These are phyloP conservation scores for Heliconius hewitsoni DNA, from an alignment of 1,140 invertebrate species.

Conservation along the genomic window DNA sequence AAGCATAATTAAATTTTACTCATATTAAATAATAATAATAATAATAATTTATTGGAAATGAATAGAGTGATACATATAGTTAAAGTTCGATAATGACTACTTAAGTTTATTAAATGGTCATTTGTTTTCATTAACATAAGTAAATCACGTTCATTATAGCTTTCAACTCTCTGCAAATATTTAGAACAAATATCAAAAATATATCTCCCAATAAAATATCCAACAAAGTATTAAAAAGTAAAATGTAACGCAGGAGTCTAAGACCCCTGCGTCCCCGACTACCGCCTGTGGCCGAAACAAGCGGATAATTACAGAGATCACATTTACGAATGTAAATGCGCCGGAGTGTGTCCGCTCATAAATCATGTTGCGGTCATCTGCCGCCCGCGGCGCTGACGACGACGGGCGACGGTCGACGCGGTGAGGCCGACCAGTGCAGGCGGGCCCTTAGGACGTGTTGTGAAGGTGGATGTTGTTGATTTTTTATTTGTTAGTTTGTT, in stretches of 20 bases:
- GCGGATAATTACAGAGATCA: conserved; percentile 73
- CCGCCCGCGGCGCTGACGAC: conserved; percentile 61
- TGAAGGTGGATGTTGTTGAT: background rate
- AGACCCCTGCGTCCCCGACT: conserved; percentile 31
- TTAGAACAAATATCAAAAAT: background rate
- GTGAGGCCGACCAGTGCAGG: conserved; percentile 49
- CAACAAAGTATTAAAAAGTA: background rate
- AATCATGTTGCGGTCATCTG: conserved; percentile 70
- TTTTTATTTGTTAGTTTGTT: too few relatives aligned
- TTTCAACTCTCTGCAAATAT: background rate
- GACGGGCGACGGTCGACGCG: conserved; percentile 28
- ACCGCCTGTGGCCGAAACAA: conserved; percentile 63
- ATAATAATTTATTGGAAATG: too few relatives aligned
- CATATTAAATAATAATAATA: too few relatives aligned
- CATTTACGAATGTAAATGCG: conserved; percentile 65
- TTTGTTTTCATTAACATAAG: too few relatives aligned
- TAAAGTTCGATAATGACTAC: too few relatives aligned
- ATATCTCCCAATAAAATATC: background rate
- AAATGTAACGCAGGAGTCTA: conserved; percentile 55
- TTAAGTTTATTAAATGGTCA: too few relatives aligned
- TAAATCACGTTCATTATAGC: background rate
- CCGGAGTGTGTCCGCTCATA: conserved; percentile 52
- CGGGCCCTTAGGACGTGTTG: conserved; percentile 6
- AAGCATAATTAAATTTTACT: too few relatives aligned
- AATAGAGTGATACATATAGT: too few relatives aligned